Percentiles rank a stretch among this genome's conserved stretches.
Conservation (phyloP, 2,888 invertebrate genomes). For the Lepidochitona cinerea region DNA sequence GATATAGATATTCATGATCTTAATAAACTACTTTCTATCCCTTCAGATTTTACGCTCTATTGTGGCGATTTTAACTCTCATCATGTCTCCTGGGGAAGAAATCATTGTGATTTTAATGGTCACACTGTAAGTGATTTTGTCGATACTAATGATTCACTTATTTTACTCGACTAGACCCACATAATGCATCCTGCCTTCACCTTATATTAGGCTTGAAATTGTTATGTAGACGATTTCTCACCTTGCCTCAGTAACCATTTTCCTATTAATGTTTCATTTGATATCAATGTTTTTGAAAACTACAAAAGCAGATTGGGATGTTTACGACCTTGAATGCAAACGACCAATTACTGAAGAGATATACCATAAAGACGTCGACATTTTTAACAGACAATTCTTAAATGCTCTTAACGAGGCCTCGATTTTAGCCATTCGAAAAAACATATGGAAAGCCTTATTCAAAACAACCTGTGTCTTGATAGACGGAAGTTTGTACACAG, state of each 20-base stretch:
- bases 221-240: not conserved
- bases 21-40: not conserved
- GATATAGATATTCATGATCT: not conserved
- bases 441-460: too few species aligned
- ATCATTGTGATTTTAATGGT: not conserved
- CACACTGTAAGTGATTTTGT: not conserved
- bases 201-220: not conserved
- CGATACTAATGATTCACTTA: not conserved
- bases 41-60: not conserved
- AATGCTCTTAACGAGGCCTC: not conserved
- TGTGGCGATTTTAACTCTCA: conserved; percentile 2
- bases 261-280: not conserved
- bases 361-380: not conserved
- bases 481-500: too few species aligned
- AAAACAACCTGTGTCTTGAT: too few species aligned
- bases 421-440: not conserved
- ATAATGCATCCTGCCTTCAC: not conserved
- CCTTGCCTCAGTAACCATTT: not conserved
- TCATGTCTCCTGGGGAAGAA: not conserved
- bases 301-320: not conserved
- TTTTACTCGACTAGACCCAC: not conserved
- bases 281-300: not conserved
- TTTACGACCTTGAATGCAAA: not conserved
- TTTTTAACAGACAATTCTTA: not conserved
- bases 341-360: not conserved